Base-by-base conservation (phyloP, 1,140 invertebrate genomes). In the Nymphalis io region DNA sequence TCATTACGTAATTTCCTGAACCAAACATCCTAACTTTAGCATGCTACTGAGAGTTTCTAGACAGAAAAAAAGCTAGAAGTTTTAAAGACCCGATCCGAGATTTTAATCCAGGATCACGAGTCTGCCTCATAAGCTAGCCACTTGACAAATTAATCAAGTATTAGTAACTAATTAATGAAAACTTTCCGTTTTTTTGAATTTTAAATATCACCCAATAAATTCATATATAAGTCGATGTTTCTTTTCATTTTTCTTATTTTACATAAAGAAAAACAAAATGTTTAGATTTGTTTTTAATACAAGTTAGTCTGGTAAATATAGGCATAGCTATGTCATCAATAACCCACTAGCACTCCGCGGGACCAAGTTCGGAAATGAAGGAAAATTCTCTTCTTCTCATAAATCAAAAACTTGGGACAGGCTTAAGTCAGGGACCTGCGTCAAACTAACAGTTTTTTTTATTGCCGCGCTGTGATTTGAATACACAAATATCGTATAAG, bases 361-460 rank as follows among this genome's bases (percentile, higher is more conserved):
- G 57, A 39, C 13, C n/a, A 60, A 67, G 64, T 67, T 67, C 18
- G 13, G 55, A 68, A 59, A 38, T 15, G 55, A 60, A 33, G n/a
- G 42, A 46, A 58, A 68, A 68, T 68, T 60, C 46, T 33, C 58
- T n/a, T 16, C n/a, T n/a, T 46, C 15, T 46, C 65, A 68, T 68
- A 68, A 68, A 68, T 68, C 65, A 68, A 44, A 60, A 68, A 68
- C 44, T 68, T 68, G 58, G 46, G 65, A 60, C 65, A 51, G 65
- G 15, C 58, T 68, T 60, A 68, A 60, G 65, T 68, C 65, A 21
- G 44, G 58, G 57, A 60, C 58, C 46, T 40, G 65, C 65, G 65
- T 53, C 59, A 18, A 68, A 48, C 59, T 68, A 51, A 23, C 42
- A 38, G n/a, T 46, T 60, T 68, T 68, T 68, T 61, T 68, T 68